Conservation (phyloP, 1,140 invertebrate genomes). For the Caenorhabditis inopinata region DNA sequence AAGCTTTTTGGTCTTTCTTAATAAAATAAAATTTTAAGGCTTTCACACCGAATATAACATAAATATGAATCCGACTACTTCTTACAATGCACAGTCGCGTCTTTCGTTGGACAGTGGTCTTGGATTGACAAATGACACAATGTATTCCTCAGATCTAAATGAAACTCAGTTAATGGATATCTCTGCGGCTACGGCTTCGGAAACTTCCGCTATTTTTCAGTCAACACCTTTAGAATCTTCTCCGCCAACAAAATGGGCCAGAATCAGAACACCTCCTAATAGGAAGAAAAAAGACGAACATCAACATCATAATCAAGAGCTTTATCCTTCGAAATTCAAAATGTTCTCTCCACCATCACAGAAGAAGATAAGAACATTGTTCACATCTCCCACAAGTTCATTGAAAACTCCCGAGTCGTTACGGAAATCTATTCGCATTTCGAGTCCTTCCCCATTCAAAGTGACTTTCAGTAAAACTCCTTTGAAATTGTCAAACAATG, state of each 20-base stretch:
- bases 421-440: constrained; percentile 1
- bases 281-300: neutral
- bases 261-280: neutral
- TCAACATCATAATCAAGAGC: neutral
- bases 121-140: neutral
- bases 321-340: neutral
- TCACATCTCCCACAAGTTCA: neutral
- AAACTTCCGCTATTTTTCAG: neutral
- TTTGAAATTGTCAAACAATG: neutral
- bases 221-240: neutral
- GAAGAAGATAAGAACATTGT: neutral
- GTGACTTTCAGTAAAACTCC: constrained; percentile 13
- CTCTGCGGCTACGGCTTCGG: neutral
- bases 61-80: neutral
- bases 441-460: constrained; percentile 1
- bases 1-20: neutral
- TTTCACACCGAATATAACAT: neutral
- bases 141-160: neutral
- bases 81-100: neutral
- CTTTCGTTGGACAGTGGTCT: constrained; percentile 19
- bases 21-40: constrained; percentile 1
- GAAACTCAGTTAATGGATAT: constrained; percentile 13
- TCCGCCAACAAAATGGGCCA: constrained; percentile 8
- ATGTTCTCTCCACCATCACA: neutral
- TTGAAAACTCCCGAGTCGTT: constrained; percentile 4